Percentiles rank a stretch among this genome's conserved stretches.
Evolutionary conservation across 2,888 invertebrate species (phyloP).

Genomic region (Drosophila birchii): DNA sequence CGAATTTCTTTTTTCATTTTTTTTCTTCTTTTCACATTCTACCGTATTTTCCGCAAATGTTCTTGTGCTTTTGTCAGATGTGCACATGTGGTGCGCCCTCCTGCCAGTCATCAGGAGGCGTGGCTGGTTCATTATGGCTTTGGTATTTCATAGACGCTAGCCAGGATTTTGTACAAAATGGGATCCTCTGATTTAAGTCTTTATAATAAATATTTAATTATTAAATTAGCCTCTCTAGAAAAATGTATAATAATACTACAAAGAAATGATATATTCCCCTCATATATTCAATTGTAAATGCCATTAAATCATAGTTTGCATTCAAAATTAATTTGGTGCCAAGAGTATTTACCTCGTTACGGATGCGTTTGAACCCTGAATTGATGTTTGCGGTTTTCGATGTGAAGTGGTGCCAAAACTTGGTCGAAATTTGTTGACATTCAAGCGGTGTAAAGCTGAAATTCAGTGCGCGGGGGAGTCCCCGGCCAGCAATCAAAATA

Average conservation of each 20-base stretch:
- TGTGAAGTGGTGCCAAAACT: conserved; percentile 11
- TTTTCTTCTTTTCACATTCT: background rate
- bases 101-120: conserved; percentile 11
- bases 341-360: conserved; percentile 11
- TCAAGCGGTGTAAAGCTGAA: conserved; percentile 35
- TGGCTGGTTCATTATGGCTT: conserved; percentile 37
- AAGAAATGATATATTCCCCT: background rate
- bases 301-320: conserved; percentile 49
- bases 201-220: background rate
- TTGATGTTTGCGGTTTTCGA: conserved; percentile 9
- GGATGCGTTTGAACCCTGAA: conserved; percentile 6
- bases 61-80: conserved; percentile 71
- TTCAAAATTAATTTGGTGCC: conserved; percentile 11
- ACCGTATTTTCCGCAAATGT: conserved; percentile 20
- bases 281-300: background rate
- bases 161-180: background rate
- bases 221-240: background rate
- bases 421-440: conserved; percentile 54
- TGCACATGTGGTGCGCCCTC: conserved; percentile 65
- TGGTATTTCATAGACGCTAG: conserved; percentile 22
- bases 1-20: background rate
- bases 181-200: background rate
- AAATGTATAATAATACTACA: background rate
- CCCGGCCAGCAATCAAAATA: conserved; percentile 50
- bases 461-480: background rate